Base-by-base conservation (phyloP, 2,113 vertebrate species). In the Colius striatus region DNA sequence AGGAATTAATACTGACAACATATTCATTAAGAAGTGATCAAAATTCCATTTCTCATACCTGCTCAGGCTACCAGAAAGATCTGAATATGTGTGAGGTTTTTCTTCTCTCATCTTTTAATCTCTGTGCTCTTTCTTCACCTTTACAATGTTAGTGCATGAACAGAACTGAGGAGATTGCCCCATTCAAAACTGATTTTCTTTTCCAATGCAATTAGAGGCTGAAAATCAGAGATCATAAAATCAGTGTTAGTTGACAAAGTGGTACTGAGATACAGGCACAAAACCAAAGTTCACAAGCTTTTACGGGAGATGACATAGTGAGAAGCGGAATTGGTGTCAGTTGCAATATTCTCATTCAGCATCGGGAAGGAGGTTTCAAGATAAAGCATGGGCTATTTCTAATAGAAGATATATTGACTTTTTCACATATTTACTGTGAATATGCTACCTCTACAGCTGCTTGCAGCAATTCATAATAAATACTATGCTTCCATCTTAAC, bases 241-340 rank as follows among this genome's bases (percentile, higher is more conserved):
- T 45, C 19, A 63, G 2, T 16, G 25, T 66, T 20, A 34, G 27
- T 10, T 80, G 8, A 34, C 29, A 83, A 38, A 20, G 17, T 15
- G 12, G 16, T 36, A 54, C n/a, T 68, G 30, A 76, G 34, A 62
- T 21, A 55, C 6, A 25, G 20, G 29, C 27, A 41, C 29, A 68
- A 82, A 89, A 67, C 16, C 29, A 50, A 43, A 76, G 7, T 20
- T 63, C 79, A 71, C 34, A 70, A 48, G 36, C 14, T 36, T 70
- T 41, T n/a, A 62, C 21, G 34, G 2, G 30, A 34, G 25, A 26
- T 1, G 0, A 41, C 14, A 34, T 2, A 29, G 13, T 41, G 23
- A 83, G 71, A 76, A 76, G 11, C 6, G 55, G n/a, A 62, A 63
- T 13, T 50, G 29, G n/a, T 80, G 19, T 34, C 20, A 50, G 16